Evolutionary conservation across 2,797 vertebrate species (phyloP).

Genomic region (Hemitrygon akajei): DNA sequence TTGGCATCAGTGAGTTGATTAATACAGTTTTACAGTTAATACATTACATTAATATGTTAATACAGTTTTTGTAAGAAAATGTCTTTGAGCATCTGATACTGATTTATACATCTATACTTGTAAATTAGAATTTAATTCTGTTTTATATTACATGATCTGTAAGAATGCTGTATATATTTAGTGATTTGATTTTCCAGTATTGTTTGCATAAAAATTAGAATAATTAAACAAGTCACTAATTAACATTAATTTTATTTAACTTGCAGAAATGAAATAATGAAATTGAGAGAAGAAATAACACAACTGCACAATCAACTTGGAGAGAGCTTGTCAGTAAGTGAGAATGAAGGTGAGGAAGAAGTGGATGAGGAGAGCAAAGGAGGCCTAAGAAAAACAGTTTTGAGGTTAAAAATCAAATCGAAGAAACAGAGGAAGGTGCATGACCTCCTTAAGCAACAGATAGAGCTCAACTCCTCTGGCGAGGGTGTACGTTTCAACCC

Average conservation of each 20-base stretch:
- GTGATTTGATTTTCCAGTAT: neutral
- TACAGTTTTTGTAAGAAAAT: neutral
- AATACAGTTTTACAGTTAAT: no score
- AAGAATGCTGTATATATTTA: no score
- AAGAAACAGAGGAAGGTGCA: constrained; percentile 52
- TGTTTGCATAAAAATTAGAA: neutral
- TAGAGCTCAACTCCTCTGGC: constrained; percentile 47
- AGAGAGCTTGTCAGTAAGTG: constrained; percentile 46
- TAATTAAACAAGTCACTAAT: no score
- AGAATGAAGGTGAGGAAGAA: constrained; percentile 48
- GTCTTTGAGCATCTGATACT: neutral
- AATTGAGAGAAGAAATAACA: constrained; percentile 52
- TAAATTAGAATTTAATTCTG: neutral
- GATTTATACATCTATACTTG: neutral
- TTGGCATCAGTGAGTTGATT: neutral
- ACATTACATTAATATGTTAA: no score
- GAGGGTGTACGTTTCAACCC: constrained; percentile 46
- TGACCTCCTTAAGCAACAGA: constrained; percentile 54
- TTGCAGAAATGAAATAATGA: constrained; percentile 55
- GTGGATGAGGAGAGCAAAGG: constrained; percentile 60
- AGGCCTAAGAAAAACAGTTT: constrained; percentile 56
- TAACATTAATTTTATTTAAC: neutral
- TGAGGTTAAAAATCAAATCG: constrained; percentile 59
- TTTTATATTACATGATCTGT: neutral
- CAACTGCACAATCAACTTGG: constrained; percentile 50